Evolutionary conservation across 2,113 vertebrate genomes (phyloP).

Genomic region (Crotalus helleri): DNA sequence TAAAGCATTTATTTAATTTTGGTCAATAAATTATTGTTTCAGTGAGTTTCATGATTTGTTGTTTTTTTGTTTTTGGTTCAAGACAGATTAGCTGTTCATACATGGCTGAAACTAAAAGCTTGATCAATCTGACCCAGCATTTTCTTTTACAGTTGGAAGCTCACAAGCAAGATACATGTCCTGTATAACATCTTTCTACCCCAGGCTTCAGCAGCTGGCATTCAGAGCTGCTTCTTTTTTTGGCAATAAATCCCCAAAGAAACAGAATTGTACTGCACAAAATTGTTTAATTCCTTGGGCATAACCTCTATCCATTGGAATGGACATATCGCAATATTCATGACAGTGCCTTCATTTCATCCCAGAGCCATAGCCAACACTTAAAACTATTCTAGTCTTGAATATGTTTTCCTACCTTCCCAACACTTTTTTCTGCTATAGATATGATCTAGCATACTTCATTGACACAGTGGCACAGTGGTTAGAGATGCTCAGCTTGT

Average conservation of each 20-base stretch:
- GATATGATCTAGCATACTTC: not conserved
- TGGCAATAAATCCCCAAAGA: not conserved
- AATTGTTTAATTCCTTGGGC: not conserved
- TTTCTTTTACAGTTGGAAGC: not conserved
- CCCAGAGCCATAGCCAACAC: not conserved
- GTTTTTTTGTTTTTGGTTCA: not conserved
- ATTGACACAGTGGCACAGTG: not conserved
- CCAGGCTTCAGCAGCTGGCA: not conserved
- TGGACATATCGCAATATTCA: not conserved
- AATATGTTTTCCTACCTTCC: not conserved
- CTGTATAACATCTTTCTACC: not conserved
- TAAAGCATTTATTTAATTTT: not conserved
- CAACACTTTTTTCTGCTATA: not conserved
- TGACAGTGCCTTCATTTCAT: not conserved
- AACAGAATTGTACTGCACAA: not conserved
- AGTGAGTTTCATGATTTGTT: not conserved
- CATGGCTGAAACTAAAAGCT: not conserved
- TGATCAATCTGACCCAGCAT: not conserved
- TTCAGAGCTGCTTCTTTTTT: not conserved
- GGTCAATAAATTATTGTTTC: not conserved
- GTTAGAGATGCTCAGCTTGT: not conserved
- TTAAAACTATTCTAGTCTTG: not conserved
- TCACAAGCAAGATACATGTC: not conserved
- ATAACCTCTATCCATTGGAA: not conserved
- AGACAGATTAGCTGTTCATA: not conserved